These are phyloP conservation scores for Austrofundulus limnaeus DNA, from an alignment of 2,113 vertebrate genomes.

Conservation along the genomic window DNA sequence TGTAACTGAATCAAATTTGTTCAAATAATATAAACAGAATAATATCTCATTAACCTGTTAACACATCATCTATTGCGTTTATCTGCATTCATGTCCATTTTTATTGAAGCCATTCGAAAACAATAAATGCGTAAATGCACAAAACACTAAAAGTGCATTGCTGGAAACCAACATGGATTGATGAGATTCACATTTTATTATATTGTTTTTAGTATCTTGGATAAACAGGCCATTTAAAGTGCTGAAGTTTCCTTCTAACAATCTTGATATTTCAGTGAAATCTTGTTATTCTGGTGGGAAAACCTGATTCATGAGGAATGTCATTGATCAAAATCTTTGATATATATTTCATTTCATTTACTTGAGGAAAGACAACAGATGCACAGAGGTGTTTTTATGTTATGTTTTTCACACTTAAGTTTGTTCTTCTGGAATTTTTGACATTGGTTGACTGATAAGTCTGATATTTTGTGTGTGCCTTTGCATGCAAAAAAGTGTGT, in stretches of 20 bases:
- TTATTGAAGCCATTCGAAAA: no score
- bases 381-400: conserved; percentile 15
- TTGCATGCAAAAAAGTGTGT: conserved; percentile 42
- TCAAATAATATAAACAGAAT: no score
- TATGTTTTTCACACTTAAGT: not conserved
- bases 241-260: not conserved
- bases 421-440: conserved; percentile 50
- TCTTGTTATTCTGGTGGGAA: not conserved
- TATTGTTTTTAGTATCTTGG: no score
- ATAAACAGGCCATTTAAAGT: not conserved
- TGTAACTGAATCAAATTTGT: no score
- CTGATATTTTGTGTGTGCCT: conserved; percentile 57
- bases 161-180: no score
- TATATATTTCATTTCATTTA: not conserved
- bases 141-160: no score
- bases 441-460: conserved; percentile 59
- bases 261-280: not conserved
- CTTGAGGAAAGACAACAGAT: not conserved
- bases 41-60: no score
- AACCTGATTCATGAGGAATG: not conserved
- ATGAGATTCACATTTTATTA: no score
- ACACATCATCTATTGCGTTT: no score
- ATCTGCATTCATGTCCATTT: no score
- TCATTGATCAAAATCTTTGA: not conserved
- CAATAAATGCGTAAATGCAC: no score